Base-by-base conservation (phyloP, 2,888 invertebrate genomes). In the Hoplodrina ambigua region DNA sequence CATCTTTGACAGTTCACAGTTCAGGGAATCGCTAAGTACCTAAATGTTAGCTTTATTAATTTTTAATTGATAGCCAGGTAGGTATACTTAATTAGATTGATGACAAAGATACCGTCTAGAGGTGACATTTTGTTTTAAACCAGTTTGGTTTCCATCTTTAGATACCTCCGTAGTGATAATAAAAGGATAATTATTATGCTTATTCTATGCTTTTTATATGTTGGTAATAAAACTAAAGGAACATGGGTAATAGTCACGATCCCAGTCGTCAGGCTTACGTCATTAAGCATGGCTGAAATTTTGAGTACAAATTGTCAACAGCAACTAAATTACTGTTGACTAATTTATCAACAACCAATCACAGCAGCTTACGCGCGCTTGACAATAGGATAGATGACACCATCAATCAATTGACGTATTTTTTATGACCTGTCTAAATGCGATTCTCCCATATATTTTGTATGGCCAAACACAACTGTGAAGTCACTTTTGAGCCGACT, bases 71-170 rank as follows among this genome's bases (percentile, higher is more conserved):
- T 56, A 20, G 8, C 4, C 55, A 13, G 15, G 8, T 50, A 57
- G 46, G 17, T 46, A 46, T 17, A 46, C 46, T 17, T 50, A 54
- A 44, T n/a, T 70, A 62, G 19, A 13, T 19, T n/a, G 37, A 49
- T 53, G 41, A 63, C 30, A 52, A 61, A 52, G 54, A 61, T 52
- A 74, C 61, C 61, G 69, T 4, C 37, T 75, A 61, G n/a, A 68
- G 73, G 71, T 75, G 85, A 83, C 79, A 83, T 84, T 78, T 78
- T 75, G 49, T 72, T 58, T 55, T 19, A 64, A 71, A 75, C 84
- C 69, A 25, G 81, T 82, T 75, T 7, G 33, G 69, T 70, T 61
- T 60, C 67, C 73, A 82, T 84, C 53, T 41, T 85, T 83, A 75
- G 60, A 77, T 73, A 64, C 13, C 44, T 46, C 3, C 17, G 15